Evolutionary conservation across 2,113 vertebrate species (phyloP), one percentile per base, ranked within the genome.

Genomic region (Perca flavescens): DNA sequence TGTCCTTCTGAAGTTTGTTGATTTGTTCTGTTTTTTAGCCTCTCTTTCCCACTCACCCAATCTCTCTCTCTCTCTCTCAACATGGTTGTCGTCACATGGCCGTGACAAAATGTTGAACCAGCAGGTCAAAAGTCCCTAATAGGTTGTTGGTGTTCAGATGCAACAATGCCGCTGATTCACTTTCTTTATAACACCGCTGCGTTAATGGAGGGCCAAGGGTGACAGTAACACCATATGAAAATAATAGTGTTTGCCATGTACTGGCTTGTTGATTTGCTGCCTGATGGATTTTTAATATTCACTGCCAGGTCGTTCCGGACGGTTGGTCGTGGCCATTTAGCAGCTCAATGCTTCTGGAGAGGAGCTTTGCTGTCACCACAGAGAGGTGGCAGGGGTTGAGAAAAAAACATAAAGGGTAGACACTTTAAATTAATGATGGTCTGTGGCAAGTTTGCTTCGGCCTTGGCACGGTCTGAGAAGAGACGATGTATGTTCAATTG

Each of bases 231-330:
- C 85, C 83, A 74, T 88, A 86, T 89, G 91, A 94, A 94, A 94
- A 95, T 93, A 91, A 94, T 84, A 90, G 71, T 82, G 73, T 88
- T 91, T 88, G 68, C 87, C 74, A 53, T 85, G 81, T 91, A 86
- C 54, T 70, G 82, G 77, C 81, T 94, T 88, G 88, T 87, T 88
- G 89, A 89, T 88, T 87, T 88, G 86, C 88, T 74, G 82, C 83
- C 79, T 93, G 89, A 92, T 93, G 89, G 86, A 85, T 91, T 94
- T 94, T 94, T 94, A 92, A 94, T 92, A 94, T 91, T 91, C 83
- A 91, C 83, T 78, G 86, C 73, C 40, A 46, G 92, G 87, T 89
- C 73, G 73, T 93, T 89, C 79, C 57, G 67, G 88, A 89, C 49
- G 63, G 78, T 85, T 79, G 81, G 65, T 71, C 68, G 83, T 80